Evolutionary conservation across 2,797 vertebrate species (phyloP).

Genomic region (Peromyscus attwateri): DNA sequence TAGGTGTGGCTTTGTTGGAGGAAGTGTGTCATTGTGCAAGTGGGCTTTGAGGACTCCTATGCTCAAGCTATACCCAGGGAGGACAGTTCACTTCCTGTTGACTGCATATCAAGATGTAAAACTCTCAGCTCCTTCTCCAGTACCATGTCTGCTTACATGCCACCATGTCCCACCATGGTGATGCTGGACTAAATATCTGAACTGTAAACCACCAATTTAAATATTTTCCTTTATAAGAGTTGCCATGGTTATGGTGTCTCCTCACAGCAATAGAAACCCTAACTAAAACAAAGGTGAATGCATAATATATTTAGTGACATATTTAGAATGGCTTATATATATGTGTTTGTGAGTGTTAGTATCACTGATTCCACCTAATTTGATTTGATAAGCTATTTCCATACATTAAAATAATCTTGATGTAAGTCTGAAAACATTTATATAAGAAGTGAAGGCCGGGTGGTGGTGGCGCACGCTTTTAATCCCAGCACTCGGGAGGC

Average conservation of each 20-base stretch:
- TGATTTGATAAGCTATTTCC: background rate
- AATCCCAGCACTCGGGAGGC: too few relatives aligned
- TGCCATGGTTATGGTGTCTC: background rate
- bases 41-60: background rate
- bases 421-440: conserved; percentile 32
- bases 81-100: background rate
- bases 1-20: background rate
- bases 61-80: background rate
- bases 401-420: background rate
- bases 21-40: background rate
- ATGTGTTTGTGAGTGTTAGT: background rate
- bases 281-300: background rate
- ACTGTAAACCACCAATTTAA: background rate
- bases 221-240: background rate
- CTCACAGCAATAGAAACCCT: background rate
- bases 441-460: background rate
- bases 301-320: background rate
- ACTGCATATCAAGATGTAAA: background rate
- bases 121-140: background rate
- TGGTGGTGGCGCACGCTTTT: too few relatives aligned
- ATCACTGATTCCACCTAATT: background rate
- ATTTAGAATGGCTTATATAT: background rate
- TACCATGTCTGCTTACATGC: background rate
- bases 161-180: background rate
- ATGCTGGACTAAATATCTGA: background rate